Base-by-base conservation (phyloP, 2,113 vertebrate species). In the Canis aureus region DNA sequence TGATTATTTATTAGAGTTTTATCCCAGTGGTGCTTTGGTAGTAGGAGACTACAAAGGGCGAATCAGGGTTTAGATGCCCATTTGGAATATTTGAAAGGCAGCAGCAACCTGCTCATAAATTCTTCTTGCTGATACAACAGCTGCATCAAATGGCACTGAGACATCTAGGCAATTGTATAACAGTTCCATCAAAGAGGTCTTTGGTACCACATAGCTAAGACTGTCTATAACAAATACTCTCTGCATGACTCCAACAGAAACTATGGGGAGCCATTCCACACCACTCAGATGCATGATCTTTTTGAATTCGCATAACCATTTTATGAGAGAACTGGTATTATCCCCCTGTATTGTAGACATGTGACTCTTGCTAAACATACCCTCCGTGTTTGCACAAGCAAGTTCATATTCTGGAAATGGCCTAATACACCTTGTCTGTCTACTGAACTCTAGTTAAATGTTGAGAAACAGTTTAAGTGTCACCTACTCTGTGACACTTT, bases 1-100 rank as follows among this genome's bases (percentile, higher is more conserved):
- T 67, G 83, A 87, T 98, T 94, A 94, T 97, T 97, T 97, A 84
- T 97, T 97, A 97, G 89, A 55, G 82, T 49, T 81, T 80, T 86
- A 86, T 79, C 67, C 32, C 51, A 92, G 73, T 80, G 69, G 19
- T 96, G 27, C 35, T 86, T 80, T 96, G 27, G 53, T 60, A 51
- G 84, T 94, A 78, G 53, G n/a, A 87, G 35, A 27, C 84, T 89
- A 57, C 71, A 95, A 91, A 92, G 29, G 19, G 35, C 73, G 16
- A 94, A 90, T 27, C 6, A 79, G 17, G 16, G n/a, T 71, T 95
- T 55, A 29, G 59, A 66, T 84, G 35, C 6, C 16, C 20, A 82
- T 81, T 97, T 90, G 82, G 62, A 83, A 93, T 73, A 13, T 89
- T 43, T 97, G 74, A 97, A 96, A 94, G 74, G 35, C n/a, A 90